Conservation (phyloP, 2,888 invertebrate genomes). For the Macaria liturata region DNA sequence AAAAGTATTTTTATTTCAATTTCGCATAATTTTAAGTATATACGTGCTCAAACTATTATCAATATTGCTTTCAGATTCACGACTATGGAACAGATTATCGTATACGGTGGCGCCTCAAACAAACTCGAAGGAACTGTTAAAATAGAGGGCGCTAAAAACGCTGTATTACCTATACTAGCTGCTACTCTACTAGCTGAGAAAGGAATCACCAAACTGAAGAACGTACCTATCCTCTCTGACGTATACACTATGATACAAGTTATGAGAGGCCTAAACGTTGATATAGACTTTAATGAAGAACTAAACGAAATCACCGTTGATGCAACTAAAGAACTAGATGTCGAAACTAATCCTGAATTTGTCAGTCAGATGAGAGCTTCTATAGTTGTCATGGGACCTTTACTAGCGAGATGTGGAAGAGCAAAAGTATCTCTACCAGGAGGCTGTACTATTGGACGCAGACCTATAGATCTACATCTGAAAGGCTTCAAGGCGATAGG, state of each 20-base stretch:
- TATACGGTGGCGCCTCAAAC: constrained; percentile 17
- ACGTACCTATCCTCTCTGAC: constrained; percentile 28
- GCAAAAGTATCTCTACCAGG: constrained; percentile 24
- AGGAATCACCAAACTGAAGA: constrained; percentile 17
- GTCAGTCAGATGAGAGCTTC: constrained; percentile 23
- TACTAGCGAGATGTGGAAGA: constrained; percentile 18
- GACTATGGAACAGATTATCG: constrained; percentile 25
- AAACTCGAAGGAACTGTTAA: constrained; percentile 21
- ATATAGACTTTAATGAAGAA: constrained; percentile 18
- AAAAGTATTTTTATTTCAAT: too few species aligned
- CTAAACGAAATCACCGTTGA: constrained; percentile 20
- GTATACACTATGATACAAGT: constrained; percentile 22
- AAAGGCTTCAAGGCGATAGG: constrained; percentile 27
- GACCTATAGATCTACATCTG: constrained; percentile 29
- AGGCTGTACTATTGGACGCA: constrained; percentile 23
- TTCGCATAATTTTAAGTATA: too few species aligned
- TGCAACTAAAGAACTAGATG: background rate
- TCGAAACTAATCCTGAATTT: constrained; percentile 12
- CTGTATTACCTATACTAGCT: constrained; percentile 22
- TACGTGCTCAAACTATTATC: too few species aligned
- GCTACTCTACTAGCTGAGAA: constrained; percentile 22
- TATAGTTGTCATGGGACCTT: constrained; percentile 23
- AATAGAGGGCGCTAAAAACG: constrained; percentile 24
- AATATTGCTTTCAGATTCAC: too few species aligned
- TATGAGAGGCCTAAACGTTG: constrained; percentile 15